phyloP scores from a whole-genome alignment of 2,113 vertebrate species.

The Arizona elegans region DNA sequence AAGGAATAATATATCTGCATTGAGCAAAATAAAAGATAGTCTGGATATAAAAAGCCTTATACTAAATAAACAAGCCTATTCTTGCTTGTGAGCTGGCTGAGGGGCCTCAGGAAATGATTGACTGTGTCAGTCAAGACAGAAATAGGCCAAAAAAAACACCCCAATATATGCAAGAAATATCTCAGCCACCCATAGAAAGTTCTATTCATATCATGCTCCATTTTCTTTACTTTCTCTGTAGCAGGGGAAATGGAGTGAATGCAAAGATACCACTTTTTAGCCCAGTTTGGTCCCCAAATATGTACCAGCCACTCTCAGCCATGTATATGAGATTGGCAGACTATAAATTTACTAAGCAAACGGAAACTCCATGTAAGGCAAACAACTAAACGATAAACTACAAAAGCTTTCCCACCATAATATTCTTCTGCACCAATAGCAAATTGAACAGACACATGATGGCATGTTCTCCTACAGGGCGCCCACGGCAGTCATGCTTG shows the following conservation, averaged over 20 bases:
- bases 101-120: neutral
- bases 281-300: neutral
- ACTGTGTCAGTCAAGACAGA: neutral
- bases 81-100: neutral
- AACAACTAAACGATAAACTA: neutral
- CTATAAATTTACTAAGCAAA: neutral
- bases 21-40: neutral
- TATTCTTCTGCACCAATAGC: neutral
- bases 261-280: neutral
- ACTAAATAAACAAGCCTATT: neutral
- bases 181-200: neutral
- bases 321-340: neutral
- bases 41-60: neutral
- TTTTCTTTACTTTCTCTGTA: neutral
- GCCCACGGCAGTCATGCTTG: too few species aligned
- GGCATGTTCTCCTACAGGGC: too few species aligned
- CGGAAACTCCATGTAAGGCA: neutral
- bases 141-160: neutral
- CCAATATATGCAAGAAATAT: neutral
- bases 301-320: neutral
- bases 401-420: neutral
- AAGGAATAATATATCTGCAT: slow-evolving; percentile 9
- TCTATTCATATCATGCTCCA: neutral
- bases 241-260: neutral
- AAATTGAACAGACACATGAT: neutral